Evolutionary conservation across 2,797 vertebrate genomes (phyloP).

Genomic region (Danio jaintianensis): DNA sequence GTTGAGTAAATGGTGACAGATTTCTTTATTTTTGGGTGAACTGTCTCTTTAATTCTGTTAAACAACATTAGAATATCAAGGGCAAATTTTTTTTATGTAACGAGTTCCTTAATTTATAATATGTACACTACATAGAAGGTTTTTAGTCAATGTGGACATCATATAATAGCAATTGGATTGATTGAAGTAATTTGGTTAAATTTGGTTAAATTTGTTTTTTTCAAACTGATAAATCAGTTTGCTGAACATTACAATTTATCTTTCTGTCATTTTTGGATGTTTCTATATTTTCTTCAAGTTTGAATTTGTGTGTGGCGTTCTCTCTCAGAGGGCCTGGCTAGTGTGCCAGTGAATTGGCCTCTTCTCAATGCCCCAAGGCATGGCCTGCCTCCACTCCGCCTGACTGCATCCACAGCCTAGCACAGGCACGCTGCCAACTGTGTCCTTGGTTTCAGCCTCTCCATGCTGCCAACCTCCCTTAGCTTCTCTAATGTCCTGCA

Average conservation of each 20-base stretch:
- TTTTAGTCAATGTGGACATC: too few species aligned
- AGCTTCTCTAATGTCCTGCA: constrained; percentile 47
- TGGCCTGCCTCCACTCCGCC: constrained; percentile 74
- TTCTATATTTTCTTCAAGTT: constrained; percentile 32
- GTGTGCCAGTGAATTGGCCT: constrained; percentile 70
- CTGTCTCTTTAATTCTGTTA: too few species aligned
- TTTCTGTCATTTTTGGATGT: not conserved
- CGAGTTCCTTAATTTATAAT: too few species aligned
- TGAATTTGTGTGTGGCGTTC: constrained; percentile 48
- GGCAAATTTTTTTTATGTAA: too few species aligned
- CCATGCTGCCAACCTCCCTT: constrained; percentile 54
- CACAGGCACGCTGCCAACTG: constrained; percentile 70
- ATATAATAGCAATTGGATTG: too few species aligned
- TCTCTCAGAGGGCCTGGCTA: constrained; percentile 44
- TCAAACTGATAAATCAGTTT: not conserved
- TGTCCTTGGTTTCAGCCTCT: constrained; percentile 61
- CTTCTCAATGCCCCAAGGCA: constrained; percentile 76
- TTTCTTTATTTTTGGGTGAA: too few species aligned
- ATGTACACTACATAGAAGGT: too few species aligned
- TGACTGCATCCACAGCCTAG: constrained; percentile 64
- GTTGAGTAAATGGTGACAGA: too few species aligned
- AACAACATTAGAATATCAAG: too few species aligned
- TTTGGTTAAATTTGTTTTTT: too few species aligned
- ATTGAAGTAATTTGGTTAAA: too few species aligned
- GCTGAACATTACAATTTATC: not conserved